A percentile compares a stretch with the other conserved stretches of the same genome.
phyloP scores from a whole-genome alignment of 92 coral and sea anemone genomes.

The Anthopleura xanthogrammica region DNA sequence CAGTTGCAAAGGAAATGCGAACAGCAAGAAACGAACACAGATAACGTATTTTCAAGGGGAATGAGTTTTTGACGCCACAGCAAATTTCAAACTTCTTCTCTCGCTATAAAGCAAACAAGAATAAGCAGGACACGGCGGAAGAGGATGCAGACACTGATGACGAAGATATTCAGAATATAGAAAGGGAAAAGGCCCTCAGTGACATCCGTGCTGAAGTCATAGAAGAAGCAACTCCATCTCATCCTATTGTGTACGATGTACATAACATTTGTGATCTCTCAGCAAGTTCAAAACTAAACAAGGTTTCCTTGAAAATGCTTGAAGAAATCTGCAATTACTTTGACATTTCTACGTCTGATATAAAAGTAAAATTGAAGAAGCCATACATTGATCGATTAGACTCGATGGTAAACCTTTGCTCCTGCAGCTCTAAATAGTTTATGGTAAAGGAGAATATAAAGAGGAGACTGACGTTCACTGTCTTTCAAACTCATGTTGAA shows the following conservation, averaged over 20 bases:
- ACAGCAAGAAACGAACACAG: neutral
- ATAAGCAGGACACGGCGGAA: neutral
- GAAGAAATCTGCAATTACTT: conserved; percentile 45
- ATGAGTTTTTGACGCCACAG: conserved; percentile 2
- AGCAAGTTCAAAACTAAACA: neutral
- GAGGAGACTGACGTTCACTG: too few relatives aligned
- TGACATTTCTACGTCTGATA: conserved; percentile 32
- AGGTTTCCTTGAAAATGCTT: conserved; percentile 46
- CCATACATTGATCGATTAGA: conserved; percentile 32
- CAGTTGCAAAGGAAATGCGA: conserved; percentile 5
- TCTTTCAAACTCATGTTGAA: too few relatives aligned
- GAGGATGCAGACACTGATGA: conserved; percentile 12
- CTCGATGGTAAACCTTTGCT: conserved; percentile 3
- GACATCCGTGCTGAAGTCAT: conserved; percentile 40
- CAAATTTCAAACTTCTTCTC: conserved; percentile 5
- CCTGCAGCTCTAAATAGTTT: neutral
- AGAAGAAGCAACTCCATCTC: conserved; percentile 40
- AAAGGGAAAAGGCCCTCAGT: conserved; percentile 39
- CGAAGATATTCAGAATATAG: conserved; percentile 18
- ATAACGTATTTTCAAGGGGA: conserved; percentile 4
- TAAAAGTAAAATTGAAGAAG: conserved; percentile 20
- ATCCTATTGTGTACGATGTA: conserved; percentile 43
- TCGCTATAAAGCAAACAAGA: neutral
- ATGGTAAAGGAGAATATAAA: neutral
- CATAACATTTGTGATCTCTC: conserved; percentile 34